Evolutionary conservation across 1,140 invertebrate genomes (phyloP).

Genomic region (Drosophila sp.): DNA sequence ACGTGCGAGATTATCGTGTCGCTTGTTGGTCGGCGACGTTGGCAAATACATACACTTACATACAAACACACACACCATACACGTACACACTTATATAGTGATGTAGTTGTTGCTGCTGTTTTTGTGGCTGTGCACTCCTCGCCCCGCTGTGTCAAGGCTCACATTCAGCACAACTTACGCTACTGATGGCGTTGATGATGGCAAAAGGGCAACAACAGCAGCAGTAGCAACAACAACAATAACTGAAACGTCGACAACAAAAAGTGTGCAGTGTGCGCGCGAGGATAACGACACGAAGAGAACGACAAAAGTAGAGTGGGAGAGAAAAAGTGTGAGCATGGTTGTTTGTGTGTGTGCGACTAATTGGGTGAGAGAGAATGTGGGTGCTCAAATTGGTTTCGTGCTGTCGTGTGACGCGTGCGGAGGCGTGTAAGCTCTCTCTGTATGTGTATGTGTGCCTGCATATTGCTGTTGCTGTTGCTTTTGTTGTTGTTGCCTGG

Average conservation of each 20-base stretch:
- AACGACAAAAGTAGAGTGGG: conserved; percentile 25
- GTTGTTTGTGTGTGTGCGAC: conserved; percentile 71
- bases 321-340: conserved; percentile 8
- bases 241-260: conserved; percentile 33
- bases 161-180: conserved; percentile 76
- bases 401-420: conserved; percentile 82
- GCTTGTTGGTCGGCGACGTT: conserved; percentile 71
- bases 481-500: conserved; percentile 54
- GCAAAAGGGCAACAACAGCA: conserved; percentile 77
- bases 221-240: conserved; percentile 24
- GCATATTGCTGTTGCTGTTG: conserved; percentile 26
- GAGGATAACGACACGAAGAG: conserved; percentile 78
- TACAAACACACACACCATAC: not conserved
- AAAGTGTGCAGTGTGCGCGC: conserved; percentile 77
- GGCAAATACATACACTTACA: conserved; percentile 42
- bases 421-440: conserved; percentile 76
- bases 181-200: conserved; percentile 82
- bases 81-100: conserved; percentile 7
- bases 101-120: conserved; percentile 69
- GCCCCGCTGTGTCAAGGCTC: conserved; percentile 55
- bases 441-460: conserved; percentile 31
- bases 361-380: conserved; percentile 83
- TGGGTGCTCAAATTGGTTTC: conserved; percentile 83
- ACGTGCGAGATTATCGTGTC: conserved; percentile 83
- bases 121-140: conserved; percentile 65